Percentiles rank a stretch among this genome's conserved stretches.
These are phyloP conservation scores for Chionomys nivalis DNA, from an alignment of 2,113 vertebrate genomes.

Conservation along the genomic window DNA sequence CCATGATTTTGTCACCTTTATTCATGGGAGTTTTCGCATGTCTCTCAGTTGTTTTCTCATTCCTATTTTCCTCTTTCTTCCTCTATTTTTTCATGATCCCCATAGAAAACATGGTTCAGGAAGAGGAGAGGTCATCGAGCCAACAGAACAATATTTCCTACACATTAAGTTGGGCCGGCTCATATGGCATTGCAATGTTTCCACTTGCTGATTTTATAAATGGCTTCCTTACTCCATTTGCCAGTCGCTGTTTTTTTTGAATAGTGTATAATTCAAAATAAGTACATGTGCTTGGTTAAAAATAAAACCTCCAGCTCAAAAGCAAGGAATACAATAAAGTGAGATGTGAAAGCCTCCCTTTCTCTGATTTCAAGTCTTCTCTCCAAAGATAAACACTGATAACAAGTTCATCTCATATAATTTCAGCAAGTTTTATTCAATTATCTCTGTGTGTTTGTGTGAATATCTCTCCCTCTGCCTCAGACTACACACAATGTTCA, in stretches of 20 bases:
- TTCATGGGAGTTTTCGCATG: conserved; percentile 4
- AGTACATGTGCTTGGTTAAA: conserved; percentile 2
- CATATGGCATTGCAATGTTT: not conserved
- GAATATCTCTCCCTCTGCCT: not conserved
- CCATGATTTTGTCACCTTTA: not conserved
- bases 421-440: conserved; percentile 32
- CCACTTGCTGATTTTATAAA: not conserved
- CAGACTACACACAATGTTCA: not conserved
- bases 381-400: conserved; percentile 20
- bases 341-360: conserved; percentile 23
- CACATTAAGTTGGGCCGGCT: not conserved
- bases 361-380: conserved; percentile 1
- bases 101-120: not conserved
- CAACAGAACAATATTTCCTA: not conserved
- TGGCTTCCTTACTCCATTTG: conserved; percentile 28
- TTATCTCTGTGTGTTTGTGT: not conserved
- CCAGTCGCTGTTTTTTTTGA: conserved; percentile 14
- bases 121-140: not conserved
- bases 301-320: conserved; percentile 52
- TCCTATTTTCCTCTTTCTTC: not conserved
- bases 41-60: not conserved
- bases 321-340: conserved; percentile 45
- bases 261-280: conserved; percentile 28
- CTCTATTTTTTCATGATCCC: conserved; percentile 40
- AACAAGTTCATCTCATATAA: not conserved